Percentiles rank a stretch among this genome's conserved stretches.
Conservation (phyloP, 2,113 vertebrate species). For the Protomyctophum bolini region DNA sequence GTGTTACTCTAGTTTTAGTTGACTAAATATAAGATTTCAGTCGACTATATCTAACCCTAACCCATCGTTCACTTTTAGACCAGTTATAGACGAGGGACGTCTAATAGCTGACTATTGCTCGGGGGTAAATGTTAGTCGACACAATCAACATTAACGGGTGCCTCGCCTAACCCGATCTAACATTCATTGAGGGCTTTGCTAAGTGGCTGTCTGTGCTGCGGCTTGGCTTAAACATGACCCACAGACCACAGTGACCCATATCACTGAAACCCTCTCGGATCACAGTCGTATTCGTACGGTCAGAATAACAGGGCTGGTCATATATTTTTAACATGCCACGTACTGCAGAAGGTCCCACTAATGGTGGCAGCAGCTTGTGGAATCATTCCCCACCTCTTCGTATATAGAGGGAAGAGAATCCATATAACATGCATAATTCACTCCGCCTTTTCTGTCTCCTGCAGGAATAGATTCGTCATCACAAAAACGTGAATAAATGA, state of each 20-base stretch:
- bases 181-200: neutral
- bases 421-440: constrained; percentile 59
- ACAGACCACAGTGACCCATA: neutral
- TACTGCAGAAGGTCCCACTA: neutral
- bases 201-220: neutral
- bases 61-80: too few relatives aligned
- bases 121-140: too few relatives aligned
- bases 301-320: constrained; percentile 4
- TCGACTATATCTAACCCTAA: too few relatives aligned
- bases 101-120: too few relatives aligned
- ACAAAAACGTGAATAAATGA: constrained; percentile 17
- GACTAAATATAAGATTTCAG: too few relatives aligned
- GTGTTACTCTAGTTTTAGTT: too few relatives aligned
- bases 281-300: neutral
- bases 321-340: neutral
- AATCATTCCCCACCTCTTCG: constrained; percentile 13
- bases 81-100: too few relatives aligned
- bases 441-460: neutral
- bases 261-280: constrained; percentile 4
- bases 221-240: neutral
- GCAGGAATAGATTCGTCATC: constrained; percentile 42
- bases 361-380: constrained; percentile 19
- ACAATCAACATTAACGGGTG: neutral
- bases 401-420: constrained; percentile 27
- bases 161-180: neutral